Evolutionary conservation across 2,797 vertebrate species (phyloP).

Genomic region (Siniperca obscura): DNA sequence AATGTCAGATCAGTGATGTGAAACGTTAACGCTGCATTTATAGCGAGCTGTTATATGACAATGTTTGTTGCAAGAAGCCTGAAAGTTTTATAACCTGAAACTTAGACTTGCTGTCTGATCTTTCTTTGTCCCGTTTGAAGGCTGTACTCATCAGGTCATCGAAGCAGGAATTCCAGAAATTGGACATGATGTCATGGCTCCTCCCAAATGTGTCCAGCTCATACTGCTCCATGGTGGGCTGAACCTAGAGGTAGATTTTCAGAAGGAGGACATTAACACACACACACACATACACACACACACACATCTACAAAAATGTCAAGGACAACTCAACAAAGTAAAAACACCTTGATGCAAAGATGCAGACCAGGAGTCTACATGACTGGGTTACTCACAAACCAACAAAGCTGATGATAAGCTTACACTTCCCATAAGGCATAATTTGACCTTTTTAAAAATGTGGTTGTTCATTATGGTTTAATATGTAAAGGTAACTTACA

Average conservation of each 20-base stretch:
- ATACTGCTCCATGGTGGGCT: constrained; percentile 93
- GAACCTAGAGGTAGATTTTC: constrained; percentile 85
- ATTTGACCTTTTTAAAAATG: too few species aligned
- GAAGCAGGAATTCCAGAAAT: constrained; percentile 98
- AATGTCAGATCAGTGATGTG: not conserved
- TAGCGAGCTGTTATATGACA: not conserved
- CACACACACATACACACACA: not conserved
- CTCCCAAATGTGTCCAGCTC: constrained; percentile 94
- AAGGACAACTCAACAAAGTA: not conserved
- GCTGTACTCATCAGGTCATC: constrained; percentile 95
- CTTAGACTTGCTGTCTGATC: constrained; percentile 84
- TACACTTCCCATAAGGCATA: too few species aligned
- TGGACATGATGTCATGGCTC: constrained; percentile 97
- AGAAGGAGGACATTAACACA: not conserved
- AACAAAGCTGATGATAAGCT: not conserved
- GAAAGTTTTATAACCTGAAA: constrained; percentile 88
- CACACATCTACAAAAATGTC: not conserved
- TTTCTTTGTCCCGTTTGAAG: constrained; percentile 86
- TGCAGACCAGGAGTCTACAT: not conserved
- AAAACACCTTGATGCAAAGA: not conserved
- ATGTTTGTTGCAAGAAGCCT: not conserved
- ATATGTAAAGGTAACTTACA: not conserved
- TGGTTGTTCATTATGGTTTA: not conserved
- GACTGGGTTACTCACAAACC: not conserved
- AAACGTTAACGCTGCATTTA: not conserved